These are phyloP conservation scores for Drosophila tristis DNA, from an alignment of 1,140 invertebrate species.

Conservation along the genomic window DNA sequence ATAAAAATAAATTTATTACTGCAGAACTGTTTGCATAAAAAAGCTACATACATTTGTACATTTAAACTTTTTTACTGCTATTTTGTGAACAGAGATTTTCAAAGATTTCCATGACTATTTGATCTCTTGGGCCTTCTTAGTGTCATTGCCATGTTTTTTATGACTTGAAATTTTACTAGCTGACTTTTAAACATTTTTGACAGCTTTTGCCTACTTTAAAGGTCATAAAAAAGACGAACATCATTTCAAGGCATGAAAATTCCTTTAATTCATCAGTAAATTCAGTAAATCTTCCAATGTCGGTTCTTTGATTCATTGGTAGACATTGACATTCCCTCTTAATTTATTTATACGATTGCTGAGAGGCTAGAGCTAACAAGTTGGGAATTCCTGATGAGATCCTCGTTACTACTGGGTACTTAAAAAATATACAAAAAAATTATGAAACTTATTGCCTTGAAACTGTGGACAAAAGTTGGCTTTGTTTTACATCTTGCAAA, in stretches of 20 bases:
- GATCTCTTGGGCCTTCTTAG: slow-evolving; percentile 34
- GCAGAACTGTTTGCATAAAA: no score
- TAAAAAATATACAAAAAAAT: slow-evolving; percentile 8
- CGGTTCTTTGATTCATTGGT: not conserved
- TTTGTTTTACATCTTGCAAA: slow-evolving; percentile 50
- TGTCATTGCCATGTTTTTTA: slow-evolving; percentile 36
- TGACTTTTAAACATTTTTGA: slow-evolving; percentile 19
- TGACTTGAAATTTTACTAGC: slow-evolving; percentile 27
- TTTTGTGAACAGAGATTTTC: no score
- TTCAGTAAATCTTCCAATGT: not conserved
- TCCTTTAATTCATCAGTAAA: slow-evolving; percentile 1
- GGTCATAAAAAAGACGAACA: slow-evolving; percentile 20
- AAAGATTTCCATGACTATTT: not conserved
- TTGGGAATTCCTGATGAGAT: slow-evolving; percentile 24
- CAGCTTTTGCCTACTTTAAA: slow-evolving; percentile 29
- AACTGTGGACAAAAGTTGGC: not conserved
- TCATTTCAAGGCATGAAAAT: slow-evolving; percentile 15
- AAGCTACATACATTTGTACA: no score
- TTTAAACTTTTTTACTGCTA: no score
- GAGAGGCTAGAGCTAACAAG: not conserved
- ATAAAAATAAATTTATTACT: no score
- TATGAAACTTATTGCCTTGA: slow-evolving; percentile 1
- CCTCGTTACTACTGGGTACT: slow-evolving; percentile 30
- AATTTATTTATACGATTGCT: not conserved
- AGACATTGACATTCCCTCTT: not conserved